Evolutionary conservation across 2,797 vertebrate species (phyloP).

Genomic region (Mionectes olivaceus): DNA sequence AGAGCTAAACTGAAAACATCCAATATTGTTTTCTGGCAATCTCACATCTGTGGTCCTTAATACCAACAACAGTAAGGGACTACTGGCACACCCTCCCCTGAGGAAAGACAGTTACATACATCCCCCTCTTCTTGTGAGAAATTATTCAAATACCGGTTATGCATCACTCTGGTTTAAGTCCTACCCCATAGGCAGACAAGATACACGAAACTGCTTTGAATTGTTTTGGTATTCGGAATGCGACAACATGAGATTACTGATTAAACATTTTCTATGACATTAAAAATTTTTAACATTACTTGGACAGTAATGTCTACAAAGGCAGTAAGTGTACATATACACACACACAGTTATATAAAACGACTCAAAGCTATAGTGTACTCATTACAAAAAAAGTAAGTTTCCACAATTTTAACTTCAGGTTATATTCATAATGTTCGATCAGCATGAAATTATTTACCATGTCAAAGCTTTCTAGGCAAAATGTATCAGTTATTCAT

Average conservation of each 20-base stretch:
- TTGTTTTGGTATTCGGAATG: background rate
- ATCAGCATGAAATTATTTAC: background rate
- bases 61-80: background rate
- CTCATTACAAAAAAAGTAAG: background rate
- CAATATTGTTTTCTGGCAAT: background rate
- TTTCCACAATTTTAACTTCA: background rate
- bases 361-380: background rate
- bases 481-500: background rate
- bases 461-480: background rate
- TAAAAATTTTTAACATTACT: background rate
- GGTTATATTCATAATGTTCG: background rate
- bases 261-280: background rate
- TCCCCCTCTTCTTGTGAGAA: background rate
- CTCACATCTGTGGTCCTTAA: background rate
- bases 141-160: background rate
- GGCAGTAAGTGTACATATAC: background rate
- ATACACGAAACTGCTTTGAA: background rate
- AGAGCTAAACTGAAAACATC: background rate
- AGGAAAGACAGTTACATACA: rapidly evolving
- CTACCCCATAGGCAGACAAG: background rate
- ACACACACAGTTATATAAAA: background rate
- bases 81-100: background rate
- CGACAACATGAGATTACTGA: background rate
- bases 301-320: background rate
- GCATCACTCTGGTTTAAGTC: background rate